Evolutionary conservation across 2,888 invertebrate species (phyloP), one percentile per base, ranked within the genome.

Genomic region (Sminthurides aquaticus): DNA sequence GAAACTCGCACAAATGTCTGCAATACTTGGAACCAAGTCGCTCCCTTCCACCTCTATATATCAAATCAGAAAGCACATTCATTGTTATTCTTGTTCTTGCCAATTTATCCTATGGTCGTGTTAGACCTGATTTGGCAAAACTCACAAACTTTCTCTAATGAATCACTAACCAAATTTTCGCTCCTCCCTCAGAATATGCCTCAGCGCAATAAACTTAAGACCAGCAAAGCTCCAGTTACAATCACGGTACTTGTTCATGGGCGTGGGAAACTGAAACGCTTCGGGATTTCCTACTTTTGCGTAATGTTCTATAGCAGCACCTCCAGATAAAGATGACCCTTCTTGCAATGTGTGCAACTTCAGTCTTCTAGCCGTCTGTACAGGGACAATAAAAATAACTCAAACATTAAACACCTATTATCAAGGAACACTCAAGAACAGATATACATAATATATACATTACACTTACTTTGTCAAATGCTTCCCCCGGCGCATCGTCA

Each of bases 191-290:
- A 79, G 69, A 49, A 90, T 82, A 66, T 84, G 80, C 1, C 79
- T 78, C 28, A 80, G 76, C 8, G 85, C 80, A 61, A 81, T 83
- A 77, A 85, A 86, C 77, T 88, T 88, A 1, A 91, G 77, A 0
- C 96, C 96, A 70, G 91, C 83, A 78, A 95, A 91, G 79, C 93
- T 94, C 77, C 97, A 97, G 79, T 91, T 88, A 77, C 97, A 97
- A 78, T 93, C 86, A 76, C 82, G 84, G 63, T 84, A 67, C 57
- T 72, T 74, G 66, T 82, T 76, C 78, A 93, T 79, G 0, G 89
- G 86, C 54, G 84, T 75, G 0, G 86, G 83, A 76, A 93, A 89
- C 26, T 82, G 74, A 79, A 86, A 91, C 65, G 84, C 80, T 11
- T 80, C 76, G 0, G 85, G 83, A 78, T 89, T 80, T n/a, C 83